Evolutionary conservation across 2,113 vertebrate species (phyloP).

Genomic region (Kryptolebias marmoratus): DNA sequence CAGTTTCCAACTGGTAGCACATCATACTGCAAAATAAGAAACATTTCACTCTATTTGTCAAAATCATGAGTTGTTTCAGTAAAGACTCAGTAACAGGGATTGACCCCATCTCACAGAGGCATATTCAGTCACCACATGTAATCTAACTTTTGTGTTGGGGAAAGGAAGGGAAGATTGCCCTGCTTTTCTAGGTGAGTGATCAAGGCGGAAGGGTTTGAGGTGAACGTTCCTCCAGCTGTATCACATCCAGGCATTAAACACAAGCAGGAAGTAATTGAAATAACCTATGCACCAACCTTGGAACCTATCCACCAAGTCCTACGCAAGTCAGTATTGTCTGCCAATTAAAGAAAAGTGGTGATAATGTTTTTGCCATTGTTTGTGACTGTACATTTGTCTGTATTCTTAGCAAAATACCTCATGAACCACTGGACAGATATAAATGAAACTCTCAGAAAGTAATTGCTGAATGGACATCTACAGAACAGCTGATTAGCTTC

Average conservation of each 20-base stretch:
- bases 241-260: conserved; percentile 25
- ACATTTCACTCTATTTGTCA: conserved; percentile 10
- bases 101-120: conserved; percentile 8
- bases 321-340: neutral
- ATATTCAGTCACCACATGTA: conserved; percentile 7
- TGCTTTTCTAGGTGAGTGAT: conserved; percentile 42
- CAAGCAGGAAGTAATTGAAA: conserved; percentile 36
- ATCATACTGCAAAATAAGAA: conserved; percentile 34
- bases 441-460: too few relatives aligned
- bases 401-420: too few relatives aligned
- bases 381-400: too few relatives aligned
- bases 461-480: too few relatives aligned
- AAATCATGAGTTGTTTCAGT: neutral
- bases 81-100: conserved; percentile 28
- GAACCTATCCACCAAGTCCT: neutral
- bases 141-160: conserved; percentile 12
- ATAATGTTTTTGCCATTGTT: too few relatives aligned
- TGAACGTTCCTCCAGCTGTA: conserved; percentile 67
- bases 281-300: conserved; percentile 37
- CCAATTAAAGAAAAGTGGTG: too few relatives aligned
- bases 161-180: neutral
- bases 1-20: conserved; percentile 1
- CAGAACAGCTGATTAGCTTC: too few relatives aligned
- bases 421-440: too few relatives aligned
- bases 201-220: conserved; percentile 32